Evolutionary conservation across 1,140 invertebrate species (phyloP), one percentile per base, ranked within the genome.

Genomic region (Hypothenemus hampei): DNA sequence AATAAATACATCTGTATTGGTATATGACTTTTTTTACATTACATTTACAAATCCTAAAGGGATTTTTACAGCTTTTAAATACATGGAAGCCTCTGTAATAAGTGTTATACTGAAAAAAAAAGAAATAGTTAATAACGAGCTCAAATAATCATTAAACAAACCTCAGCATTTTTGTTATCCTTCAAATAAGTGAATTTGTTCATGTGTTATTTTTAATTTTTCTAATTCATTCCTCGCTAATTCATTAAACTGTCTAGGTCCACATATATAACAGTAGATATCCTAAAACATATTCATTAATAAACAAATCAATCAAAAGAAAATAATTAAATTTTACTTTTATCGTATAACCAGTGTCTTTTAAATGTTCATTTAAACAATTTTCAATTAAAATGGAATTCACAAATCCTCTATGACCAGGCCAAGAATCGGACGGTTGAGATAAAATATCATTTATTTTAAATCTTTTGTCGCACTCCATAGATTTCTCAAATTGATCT

Each of bases 371-470:
- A 2, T 57, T 23, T 0, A 70, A 59, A 35, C 26, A 47, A 10
- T 50, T 48, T 20, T 56, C 24, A 3, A 79, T 63, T 19, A 78
- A 60, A 18, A 71, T 68, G 13, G 57, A 59, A 26, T 64, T 72
- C 18, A 83, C 75, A 26, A 77, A 74, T 11, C 84, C 83, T 39
- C 65, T 76, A 51, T 56, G 65, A 7, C 82, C 82, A 0, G 58
- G 66, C 80, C 82, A 86, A 7, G 73, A 66, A 18, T 76, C 66
- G 35, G 67, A 66, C 1, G 78, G 67, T 60, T 83, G 77, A 4
- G 86, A 87, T 11, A 87, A 65, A 18, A 86, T 67, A 63, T 88
- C 77, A 3, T 71, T 72, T n/a, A 82, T 70, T 57, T 67, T 75
- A 29, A 86, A 78, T 63, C 81, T 80, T 31, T 72, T 63, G 68